A percentile compares a stretch with the other conserved stretches of the same genome.
phyloP scores from a whole-genome alignment of 1,140 invertebrate genomes.

The Portunus trituberculatus region DNA sequence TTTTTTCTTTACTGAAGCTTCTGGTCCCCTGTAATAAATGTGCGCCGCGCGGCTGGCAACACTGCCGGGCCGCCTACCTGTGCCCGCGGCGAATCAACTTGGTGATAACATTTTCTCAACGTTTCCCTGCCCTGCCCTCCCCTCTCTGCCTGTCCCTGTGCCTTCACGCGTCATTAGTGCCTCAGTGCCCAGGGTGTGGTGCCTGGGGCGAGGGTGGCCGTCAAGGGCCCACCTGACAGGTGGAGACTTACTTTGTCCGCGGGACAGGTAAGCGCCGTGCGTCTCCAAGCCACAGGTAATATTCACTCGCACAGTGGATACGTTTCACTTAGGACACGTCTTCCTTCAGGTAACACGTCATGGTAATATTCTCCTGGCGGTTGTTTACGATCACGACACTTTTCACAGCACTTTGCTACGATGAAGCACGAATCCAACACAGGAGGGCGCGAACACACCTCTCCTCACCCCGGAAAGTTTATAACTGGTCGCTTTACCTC shows the following conservation, averaged over 20 bases:
- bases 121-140: not conserved
- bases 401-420: not conserved
- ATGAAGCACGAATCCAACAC: not conserved
- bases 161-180: not conserved
- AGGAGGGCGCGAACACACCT: not conserved
- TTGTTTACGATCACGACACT: not conserved
- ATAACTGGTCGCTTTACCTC: not conserved
- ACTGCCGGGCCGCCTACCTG: slow-evolving; percentile 1
- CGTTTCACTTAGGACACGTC: not conserved
- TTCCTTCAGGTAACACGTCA: not conserved
- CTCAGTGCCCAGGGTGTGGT: not conserved
- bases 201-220: not conserved
- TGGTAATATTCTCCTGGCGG: not conserved
- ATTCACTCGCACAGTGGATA: not conserved
- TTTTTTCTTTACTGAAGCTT: not conserved
- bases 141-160: not conserved
- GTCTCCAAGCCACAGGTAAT: slow-evolving; percentile 18
- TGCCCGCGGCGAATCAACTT: slow-evolving; percentile 4
- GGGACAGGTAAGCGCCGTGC: not conserved
- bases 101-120: slow-evolving; percentile 12
- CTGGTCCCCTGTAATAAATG: not conserved
- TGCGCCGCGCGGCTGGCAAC: slow-evolving; percentile 3
- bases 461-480: not conserved
- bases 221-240: not conserved
- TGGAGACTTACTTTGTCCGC: slow-evolving; percentile 18